These are phyloP conservation scores for Congeria kusceri DNA, from an alignment of 2,888 invertebrate species.

Conservation along the genomic window DNA sequence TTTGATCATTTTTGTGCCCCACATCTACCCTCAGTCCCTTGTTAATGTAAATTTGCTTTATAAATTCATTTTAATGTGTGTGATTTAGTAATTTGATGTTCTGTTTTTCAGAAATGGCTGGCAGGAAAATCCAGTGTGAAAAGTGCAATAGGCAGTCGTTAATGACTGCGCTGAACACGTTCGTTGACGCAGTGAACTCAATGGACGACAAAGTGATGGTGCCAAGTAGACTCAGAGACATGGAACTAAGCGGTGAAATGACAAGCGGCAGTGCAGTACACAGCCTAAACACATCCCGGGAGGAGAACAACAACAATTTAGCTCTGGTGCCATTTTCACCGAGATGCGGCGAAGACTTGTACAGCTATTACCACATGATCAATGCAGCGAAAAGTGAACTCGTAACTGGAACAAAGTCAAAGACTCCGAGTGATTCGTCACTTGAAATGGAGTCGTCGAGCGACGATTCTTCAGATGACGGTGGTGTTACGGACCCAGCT, in stretches of 20 bases:
- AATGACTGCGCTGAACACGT: slow-evolving; percentile 89
- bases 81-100: no score
- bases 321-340: slow-evolving; percentile 55
- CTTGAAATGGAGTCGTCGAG: slow-evolving; percentile 40
- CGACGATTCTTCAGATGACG: slow-evolving; percentile 59
- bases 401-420: slow-evolving; percentile 89
- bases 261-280: slow-evolving; percentile 20
- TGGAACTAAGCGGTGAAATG: slow-evolving; percentile 87
- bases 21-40: no score
- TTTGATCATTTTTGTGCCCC: no score
- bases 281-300: no score
- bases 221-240: slow-evolving; percentile 95
- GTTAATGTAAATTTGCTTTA: no score
- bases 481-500: slow-evolving; percentile 52
- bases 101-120: slow-evolving; percentile 9
- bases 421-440: slow-evolving; percentile 31
- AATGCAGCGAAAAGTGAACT: slow-evolving; percentile 95
- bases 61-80: no score
- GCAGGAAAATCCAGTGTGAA: slow-evolving; percentile 22
- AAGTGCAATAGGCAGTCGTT: slow-evolving; percentile 44
- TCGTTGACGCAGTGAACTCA: slow-evolving; percentile 94
- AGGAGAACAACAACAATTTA: slow-evolving; percentile 64
- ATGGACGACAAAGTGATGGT: slow-evolving; percentile 98
- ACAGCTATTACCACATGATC: slow-evolving; percentile 92
- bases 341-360: slow-evolving; percentile 69